Base-by-base conservation (phyloP, 2,113 vertebrate species). In the Vanacampus margaritifer region DNA sequence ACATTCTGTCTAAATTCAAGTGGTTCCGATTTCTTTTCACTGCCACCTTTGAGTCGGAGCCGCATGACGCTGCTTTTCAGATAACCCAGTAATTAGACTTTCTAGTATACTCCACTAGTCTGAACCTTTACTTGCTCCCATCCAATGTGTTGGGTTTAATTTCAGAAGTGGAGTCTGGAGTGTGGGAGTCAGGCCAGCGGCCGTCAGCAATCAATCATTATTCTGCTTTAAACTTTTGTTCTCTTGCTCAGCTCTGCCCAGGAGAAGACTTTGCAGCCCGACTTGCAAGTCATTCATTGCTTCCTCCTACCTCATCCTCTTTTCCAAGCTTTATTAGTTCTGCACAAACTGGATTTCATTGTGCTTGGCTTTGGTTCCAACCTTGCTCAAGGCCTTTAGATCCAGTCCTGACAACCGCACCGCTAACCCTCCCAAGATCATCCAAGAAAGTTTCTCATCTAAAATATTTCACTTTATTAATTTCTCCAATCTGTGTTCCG, bases 201-300 rank as follows among this genome's bases (percentile, higher is more conserved):
- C 39, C 43, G 60, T 43, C 60, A 43, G n/a, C 60, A 23, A 43
- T 62, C 60, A 62, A 62, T 62, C 60, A 17, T 26, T 24, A 5
- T n/a, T 8, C 60, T 26, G 60, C 60, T 26, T 43, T 43, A 8
- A 43, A 62, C 24, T 26, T 62, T 24, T 26, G 12, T 61, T 61
- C 35, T 37, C 21, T 61, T 39, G 19, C 35, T 37, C 58, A 39
- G 37, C 35, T 61, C 17, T 59, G 57, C 32, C 57, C 5, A 14
- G 58, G 35, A 36, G 32, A 61, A 61, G 12, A 61, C 21, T 39
- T 12, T 35, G 37, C 36, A 14, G 58, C 58, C 21, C 23, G 36
- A 61, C 58, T 61, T 39, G 19, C 36, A 39, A 4, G 37, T 43
- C 23, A 36, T 62, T 62, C 37, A 43, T 43, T 41, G 37, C 60